A percentile compares a stretch with the other conserved stretches of the same genome.
Evolutionary conservation across 1,140 invertebrate species (phyloP).

Genomic region (Trachelipus rathkii): DNA sequence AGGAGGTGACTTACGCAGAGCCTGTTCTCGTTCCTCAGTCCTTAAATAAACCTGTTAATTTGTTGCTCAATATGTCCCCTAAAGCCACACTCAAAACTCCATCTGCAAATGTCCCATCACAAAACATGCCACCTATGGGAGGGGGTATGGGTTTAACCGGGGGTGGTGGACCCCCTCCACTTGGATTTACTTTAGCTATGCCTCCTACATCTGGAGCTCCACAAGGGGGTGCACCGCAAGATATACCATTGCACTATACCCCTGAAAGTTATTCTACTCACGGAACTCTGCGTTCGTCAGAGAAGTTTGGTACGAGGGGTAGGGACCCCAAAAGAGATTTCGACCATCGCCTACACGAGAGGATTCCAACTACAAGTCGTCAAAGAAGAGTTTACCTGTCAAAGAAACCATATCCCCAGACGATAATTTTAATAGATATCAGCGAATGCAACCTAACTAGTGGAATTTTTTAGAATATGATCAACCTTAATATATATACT

Average conservation of each 20-base stretch:
- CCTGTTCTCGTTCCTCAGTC: slow-evolving; percentile 73
- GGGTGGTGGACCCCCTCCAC: slow-evolving; percentile 19
- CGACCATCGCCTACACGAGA: slow-evolving; percentile 52
- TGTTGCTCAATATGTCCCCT: slow-evolving; percentile 48
- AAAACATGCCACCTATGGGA: slow-evolving; percentile 51
- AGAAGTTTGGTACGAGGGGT: slow-evolving; percentile 64
- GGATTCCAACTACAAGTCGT: slow-evolving; percentile 84
- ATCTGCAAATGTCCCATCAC: slow-evolving; percentile 60
- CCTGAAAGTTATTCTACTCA: slow-evolving; percentile 45
- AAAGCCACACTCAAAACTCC: slow-evolving; percentile 73
- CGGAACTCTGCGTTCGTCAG: slow-evolving; percentile 46
- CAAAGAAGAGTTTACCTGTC: slow-evolving; percentile 92
- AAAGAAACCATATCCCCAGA: slow-evolving; percentile 50
- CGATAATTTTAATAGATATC: too few species aligned
- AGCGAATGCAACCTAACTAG: too few species aligned
- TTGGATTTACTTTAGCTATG: slow-evolving; percentile 31
- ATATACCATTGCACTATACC: slow-evolving; percentile 42
- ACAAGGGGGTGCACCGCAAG: slow-evolving; percentile 39
- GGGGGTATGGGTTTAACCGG: slow-evolving; percentile 14
- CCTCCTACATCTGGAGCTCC: slow-evolving; percentile 67
- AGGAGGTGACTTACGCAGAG: slow-evolving; percentile 78
- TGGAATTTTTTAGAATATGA: too few species aligned
- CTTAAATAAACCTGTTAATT: slow-evolving; percentile 54
- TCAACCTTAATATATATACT: too few species aligned
- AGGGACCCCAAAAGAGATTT: slow-evolving; percentile 61